A percentile compares a stretch with the other conserved stretches of the same genome.
Evolutionary conservation across 2,888 invertebrate species (phyloP).

Genomic region (Drosophila picticornis): DNA sequence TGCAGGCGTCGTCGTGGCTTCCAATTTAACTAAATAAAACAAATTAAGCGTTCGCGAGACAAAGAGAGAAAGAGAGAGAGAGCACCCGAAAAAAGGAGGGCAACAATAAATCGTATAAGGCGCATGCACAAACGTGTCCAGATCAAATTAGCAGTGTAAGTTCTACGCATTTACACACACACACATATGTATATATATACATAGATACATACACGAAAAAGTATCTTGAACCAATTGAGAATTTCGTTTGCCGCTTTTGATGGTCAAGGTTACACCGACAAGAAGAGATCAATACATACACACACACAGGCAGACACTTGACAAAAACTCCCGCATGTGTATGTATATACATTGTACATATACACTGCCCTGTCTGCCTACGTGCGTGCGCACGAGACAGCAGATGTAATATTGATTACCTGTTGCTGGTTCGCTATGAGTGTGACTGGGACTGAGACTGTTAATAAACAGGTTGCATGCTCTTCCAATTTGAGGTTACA

Average conservation of each 20-base stretch:
- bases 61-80: not conserved
- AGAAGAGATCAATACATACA: conserved; percentile 46
- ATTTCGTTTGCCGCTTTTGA: conserved; percentile 49
- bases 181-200: not conserved
- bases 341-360: not conserved
- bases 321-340: conserved; percentile 8
- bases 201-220: conserved; percentile 32
- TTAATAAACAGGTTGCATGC: conserved; percentile 49
- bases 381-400: conserved; percentile 43
- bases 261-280: conserved; percentile 71
- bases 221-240: conserved; percentile 36
- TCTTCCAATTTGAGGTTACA: conserved; percentile 54
- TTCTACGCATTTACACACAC: conserved; percentile 19
- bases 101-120: conserved; percentile 18
- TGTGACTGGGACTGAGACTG: not conserved
- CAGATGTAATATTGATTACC: conserved; percentile 72
- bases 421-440: conserved; percentile 44
- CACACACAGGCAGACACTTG: conserved; percentile 4
- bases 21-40: conserved; percentile 67
- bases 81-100: conserved; percentile 30
- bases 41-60: conserved; percentile 55
- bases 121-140: conserved; percentile 38
- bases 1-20: conserved; percentile 54
- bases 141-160: conserved; percentile 41
- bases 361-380: conserved; percentile 13